Conservation (phyloP, 2,888 invertebrate genomes). For the Cheilosia variabilis region DNA sequence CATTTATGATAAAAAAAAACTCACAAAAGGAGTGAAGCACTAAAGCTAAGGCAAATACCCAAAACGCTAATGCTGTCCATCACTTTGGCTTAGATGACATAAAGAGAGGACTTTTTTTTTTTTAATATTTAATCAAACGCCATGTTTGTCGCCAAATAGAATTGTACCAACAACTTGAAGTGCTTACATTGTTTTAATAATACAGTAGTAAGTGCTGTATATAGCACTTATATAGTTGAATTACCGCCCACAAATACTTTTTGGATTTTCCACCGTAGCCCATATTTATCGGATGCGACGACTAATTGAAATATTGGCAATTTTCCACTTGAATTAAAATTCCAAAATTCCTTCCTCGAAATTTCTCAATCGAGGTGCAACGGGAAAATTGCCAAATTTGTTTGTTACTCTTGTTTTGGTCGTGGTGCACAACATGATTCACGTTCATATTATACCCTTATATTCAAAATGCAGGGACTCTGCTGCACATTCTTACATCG, state of each 20-base stretch:
- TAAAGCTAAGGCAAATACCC: background rate
- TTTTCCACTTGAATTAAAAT: conserved; percentile 1
- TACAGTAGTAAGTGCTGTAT: background rate
- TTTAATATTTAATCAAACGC: no score
- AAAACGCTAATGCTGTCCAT: background rate
- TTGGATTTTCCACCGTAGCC: background rate
- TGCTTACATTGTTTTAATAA: background rate
- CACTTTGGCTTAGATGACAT: background rate
- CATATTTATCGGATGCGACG: background rate
- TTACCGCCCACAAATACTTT: background rate
- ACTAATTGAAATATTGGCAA: conserved; percentile 15
- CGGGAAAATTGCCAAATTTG: background rate
- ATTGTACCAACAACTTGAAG: no score
- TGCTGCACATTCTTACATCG: background rate
- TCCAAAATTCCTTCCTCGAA: background rate
- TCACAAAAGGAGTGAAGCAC: conserved; percentile 4
- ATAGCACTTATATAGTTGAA: background rate
- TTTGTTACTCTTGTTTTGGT: background rate
- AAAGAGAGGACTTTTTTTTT: no score
- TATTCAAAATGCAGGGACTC: background rate
- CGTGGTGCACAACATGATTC: background rate
- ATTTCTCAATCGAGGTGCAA: background rate
- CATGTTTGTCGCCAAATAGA: no score
- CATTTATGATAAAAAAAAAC: conserved; percentile 8
- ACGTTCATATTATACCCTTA: background rate